phyloP scores from a whole-genome alignment of 2,113 vertebrate genomes.

The Lucifuga dentata region DNA sequence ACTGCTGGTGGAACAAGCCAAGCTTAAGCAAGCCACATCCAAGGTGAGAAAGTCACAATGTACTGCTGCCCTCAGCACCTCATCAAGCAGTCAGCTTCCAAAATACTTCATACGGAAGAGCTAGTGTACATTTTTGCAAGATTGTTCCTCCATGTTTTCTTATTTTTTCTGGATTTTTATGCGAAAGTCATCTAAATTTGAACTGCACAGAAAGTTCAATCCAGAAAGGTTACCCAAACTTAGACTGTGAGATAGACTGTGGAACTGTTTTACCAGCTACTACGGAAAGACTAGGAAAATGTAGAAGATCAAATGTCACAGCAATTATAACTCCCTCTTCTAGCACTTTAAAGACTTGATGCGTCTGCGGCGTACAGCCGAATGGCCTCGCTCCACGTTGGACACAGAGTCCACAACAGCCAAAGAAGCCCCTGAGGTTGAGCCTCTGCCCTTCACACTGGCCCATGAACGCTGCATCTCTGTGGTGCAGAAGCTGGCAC shows the following conservation, averaged over 20 bases:
- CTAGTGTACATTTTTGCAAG: too few species aligned
- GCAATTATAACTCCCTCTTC: not conserved
- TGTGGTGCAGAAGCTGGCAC: slow-evolving; percentile 95
- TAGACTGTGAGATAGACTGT: too few species aligned
- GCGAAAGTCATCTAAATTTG: too few species aligned
- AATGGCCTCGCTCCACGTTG: slow-evolving; percentile 96
- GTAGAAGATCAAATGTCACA: not conserved
- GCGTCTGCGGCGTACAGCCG: slow-evolving; percentile 94
- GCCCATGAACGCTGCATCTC: slow-evolving; percentile 98
- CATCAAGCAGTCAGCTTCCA: not conserved
- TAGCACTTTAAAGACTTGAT: slow-evolving; percentile 99
- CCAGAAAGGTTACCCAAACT: too few species aligned
- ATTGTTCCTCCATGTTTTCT: too few species aligned
- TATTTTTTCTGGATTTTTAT: too few species aligned
- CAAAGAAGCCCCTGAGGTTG: slow-evolving; percentile 95
- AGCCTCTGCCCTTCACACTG: slow-evolving; percentile 95
- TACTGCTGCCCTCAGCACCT: not conserved
- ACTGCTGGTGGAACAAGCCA: slow-evolving; percentile 98
- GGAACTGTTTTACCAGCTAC: too few species aligned
- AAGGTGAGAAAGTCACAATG: slow-evolving; percentile 85
- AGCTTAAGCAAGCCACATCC: slow-evolving; percentile 98
- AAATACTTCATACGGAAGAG: not conserved
- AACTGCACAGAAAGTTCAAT: too few species aligned
- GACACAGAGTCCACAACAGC: slow-evolving; percentile 91
- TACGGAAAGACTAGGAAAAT: too few species aligned